Base-by-base conservation (phyloP, 2,797 vertebrate genomes). In the Todus mexicanus region DNA sequence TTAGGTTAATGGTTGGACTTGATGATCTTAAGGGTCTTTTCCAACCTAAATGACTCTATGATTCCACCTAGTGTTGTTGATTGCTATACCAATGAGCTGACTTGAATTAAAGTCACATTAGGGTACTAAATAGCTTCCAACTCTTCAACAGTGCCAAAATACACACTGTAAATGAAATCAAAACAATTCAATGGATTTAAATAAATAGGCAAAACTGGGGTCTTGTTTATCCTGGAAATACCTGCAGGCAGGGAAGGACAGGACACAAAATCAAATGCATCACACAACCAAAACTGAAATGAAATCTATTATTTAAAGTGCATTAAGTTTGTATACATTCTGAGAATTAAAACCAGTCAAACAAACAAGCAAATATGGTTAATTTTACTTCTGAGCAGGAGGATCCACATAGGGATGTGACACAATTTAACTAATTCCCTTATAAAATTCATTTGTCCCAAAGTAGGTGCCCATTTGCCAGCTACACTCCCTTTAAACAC, bases 161-260 rank as follows among this genome's bases (percentile, higher is more conserved):
- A 61, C 42, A 77, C 15, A 29, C 23, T 43, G 47, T n/a, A 88
- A 86, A 88, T 26, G 10, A 33, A 87, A 88, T 3, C 12, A 5
- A 85, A 88, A 81, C 25, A 69, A 88, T 14, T 82, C 22, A 82
- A 1, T 22, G 4, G 42, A 48, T 57, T 88, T 40, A 74, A 57
- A 29, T 18, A 65, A 23, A 78, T 4, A 73, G 22, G 76, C 7
- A 71, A 64, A 84, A 45, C 11, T 22, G n/a, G 54, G 35, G 19
- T 43, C 51, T 74, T 57, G n/a, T 40, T 64, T 72, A 8, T 23
- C 25, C 27, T 35, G 37, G 47, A 73, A 47, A 26, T 21, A 92
- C 31, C 56, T 72, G 48, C 2, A 3, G 42, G 26, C 19, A 31
- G 29, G 1, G 3, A 23, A 3, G 17, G n/a, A 50, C 0, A 1